Evolutionary conservation across 2,113 vertebrate species (phyloP), one percentile per base, ranked within the genome.

Genomic region (Oreotrochilus melanogaster): DNA sequence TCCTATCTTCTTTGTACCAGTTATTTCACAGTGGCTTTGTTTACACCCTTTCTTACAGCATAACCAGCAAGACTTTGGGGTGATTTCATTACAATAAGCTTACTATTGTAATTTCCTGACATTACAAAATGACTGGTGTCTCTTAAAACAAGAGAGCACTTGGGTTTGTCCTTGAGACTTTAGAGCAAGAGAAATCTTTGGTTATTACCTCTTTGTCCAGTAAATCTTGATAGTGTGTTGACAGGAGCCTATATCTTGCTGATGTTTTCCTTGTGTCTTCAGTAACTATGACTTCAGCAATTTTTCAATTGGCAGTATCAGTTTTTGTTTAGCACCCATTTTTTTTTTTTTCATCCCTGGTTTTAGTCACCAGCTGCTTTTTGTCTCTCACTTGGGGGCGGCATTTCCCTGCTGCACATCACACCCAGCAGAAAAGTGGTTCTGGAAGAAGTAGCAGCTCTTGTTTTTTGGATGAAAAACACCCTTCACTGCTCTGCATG

Each of bases 311-410:
- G 64, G 33, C 86, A 64, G 19, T 18, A 64, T 78, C 23, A 6
- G 75, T 84, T 91, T 75, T 72, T 82, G 48, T 70, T 91, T 37
- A 64, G 60, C 31, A 11, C 83, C 86, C 78, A 66, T 82, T 70
- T 89, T 78, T 48, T 89, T 43, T 82, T 43, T 81, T 12, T 75
- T 92, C 47, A 24, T 75, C 37, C 66, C 25, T 64, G 33, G 2
- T 61, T 74, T 71, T 85, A 76, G 84, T 76, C 57, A 65, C 86
- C 76, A 37, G 90, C 83, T 95, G 90, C 50, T 65, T 94, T 88
- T 69, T 66, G 70, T 91, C 83, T 95, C 62, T 93, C 94, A 89
- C 96, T 93, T 91, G 95, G 73, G 90, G 93, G 93, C 45, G 76
- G 92, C 92, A 96, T 96, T 96, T 95, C 88, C 47, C 73, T 88